phyloP scores from a whole-genome alignment of 2,113 vertebrate genomes.

The Sander vitreus region DNA sequence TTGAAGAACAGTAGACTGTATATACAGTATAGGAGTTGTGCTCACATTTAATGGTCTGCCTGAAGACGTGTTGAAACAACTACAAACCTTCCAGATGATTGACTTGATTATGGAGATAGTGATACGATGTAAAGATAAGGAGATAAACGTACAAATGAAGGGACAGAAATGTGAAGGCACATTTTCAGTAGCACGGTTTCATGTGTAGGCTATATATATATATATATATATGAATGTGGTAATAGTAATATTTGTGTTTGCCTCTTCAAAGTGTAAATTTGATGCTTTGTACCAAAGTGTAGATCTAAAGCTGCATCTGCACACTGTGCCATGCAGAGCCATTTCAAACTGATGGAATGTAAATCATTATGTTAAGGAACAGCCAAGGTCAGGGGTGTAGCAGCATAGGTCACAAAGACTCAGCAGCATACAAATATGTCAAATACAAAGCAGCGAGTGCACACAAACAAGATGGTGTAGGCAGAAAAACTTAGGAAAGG shows the following conservation, averaged over 20 bases:
- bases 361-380: conserved; percentile 24
- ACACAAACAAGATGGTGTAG: background rate
- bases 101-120: background rate
- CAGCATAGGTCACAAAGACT: too few relatives aligned
- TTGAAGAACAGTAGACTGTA: background rate
- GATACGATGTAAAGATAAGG: background rate
- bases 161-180: background rate
- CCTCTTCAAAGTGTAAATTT: conserved; percentile 22
- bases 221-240: background rate
- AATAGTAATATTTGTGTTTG: conserved; percentile 5
- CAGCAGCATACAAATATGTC: background rate
- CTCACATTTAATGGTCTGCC: background rate
- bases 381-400: conserved; percentile 27
- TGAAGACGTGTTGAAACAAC: background rate
- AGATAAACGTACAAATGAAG: background rate
- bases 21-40: background rate
- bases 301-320: background rate
- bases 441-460: conserved; percentile 10
- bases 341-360: conserved; percentile 18
- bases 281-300: background rate
- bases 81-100: background rate
- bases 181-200: background rate
- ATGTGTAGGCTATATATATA: too few relatives aligned
- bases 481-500: background rate
- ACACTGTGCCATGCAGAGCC: conserved; percentile 2